Percentiles rank a stretch among this genome's conserved stretches.
Evolutionary conservation across 2,797 vertebrate genomes (phyloP).

Genomic region (Falco cherrug): DNA sequence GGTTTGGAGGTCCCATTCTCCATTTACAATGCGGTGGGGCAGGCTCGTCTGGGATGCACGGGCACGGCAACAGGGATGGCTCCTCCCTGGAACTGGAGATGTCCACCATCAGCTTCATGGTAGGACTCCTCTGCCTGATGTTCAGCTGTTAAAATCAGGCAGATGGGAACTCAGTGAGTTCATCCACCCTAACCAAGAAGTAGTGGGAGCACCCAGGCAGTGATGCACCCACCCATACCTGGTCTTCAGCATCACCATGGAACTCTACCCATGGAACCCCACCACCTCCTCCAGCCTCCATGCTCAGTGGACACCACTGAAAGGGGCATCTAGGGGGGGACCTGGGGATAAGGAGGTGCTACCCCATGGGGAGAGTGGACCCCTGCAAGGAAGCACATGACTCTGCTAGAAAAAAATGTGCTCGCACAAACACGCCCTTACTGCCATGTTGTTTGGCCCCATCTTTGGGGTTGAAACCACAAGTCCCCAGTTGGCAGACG

Average conservation of each 20-base stretch:
- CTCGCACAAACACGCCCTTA: fast-evolving
- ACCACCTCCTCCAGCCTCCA: background rate
- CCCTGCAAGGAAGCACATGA: too few species aligned
- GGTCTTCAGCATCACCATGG: background rate
- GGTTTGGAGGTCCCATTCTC: fast-evolving
- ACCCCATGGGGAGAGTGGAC: background rate
- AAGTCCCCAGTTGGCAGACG: background rate
- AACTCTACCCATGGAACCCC: background rate
- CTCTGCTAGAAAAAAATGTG: background rate
- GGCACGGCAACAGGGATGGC: background rate
- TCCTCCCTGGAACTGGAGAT: background rate
- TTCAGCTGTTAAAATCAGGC: background rate
- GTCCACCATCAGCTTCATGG: fast-evolving
- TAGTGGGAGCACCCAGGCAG: background rate
- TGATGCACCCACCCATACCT: background rate
- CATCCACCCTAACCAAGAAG: background rate
- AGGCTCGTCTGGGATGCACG: fast-evolving
- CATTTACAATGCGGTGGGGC: fast-evolving
- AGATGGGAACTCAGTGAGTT: too few species aligned
- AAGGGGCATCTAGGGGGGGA: too few species aligned
- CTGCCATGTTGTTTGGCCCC: fast-evolving
- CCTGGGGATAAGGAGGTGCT: background rate
- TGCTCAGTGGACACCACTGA: fast-evolving
- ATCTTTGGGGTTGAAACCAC: background rate
- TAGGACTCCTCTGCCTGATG: background rate